Conservation (phyloP, 2,888 invertebrate genomes). For the Cylindroiulus punctatus region DNA sequence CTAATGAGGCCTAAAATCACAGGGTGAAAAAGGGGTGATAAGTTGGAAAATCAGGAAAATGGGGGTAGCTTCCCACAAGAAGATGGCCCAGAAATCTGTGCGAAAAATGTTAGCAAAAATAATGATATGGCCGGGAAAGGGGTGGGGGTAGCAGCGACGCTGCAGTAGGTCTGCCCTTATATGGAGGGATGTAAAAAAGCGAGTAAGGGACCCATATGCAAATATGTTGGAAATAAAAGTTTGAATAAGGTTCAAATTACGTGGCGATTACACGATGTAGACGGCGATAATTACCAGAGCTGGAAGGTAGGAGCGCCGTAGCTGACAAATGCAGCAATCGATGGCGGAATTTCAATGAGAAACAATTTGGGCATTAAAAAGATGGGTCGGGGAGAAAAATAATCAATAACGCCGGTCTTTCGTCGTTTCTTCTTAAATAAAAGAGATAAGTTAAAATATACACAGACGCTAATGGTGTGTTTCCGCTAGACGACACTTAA, state of each 20-base stretch:
- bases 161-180: too few species aligned
- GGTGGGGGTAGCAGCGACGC: too few species aligned
- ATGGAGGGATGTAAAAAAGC: background rate
- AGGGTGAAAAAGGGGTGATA: background rate
- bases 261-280: background rate
- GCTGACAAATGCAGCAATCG: slow-evolving; percentile 36
- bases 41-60: background rate
- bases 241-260: slow-evolving; percentile 18
- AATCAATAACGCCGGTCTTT: slow-evolving; percentile 6
- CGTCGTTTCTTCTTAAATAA: slow-evolving; percentile 43
- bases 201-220: background rate
- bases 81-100: background rate
- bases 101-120: slow-evolving; percentile 1
- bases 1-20: slow-evolving; percentile 29
- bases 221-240: background rate
- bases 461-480: slow-evolving; percentile 47
- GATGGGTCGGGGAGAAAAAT: background rate
- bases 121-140: background rate
- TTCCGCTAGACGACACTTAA: slow-evolving; percentile 38
- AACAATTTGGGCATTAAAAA: slow-evolving; percentile 36
- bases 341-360: slow-evolving; percentile 38
- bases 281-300: slow-evolving; percentile 15
- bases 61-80: background rate
- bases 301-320: slow-evolving; percentile 5
- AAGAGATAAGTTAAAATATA: slow-evolving; percentile 43